Conservation (phyloP, 1,140 invertebrate species). For the Drosophila sp. region DNA sequence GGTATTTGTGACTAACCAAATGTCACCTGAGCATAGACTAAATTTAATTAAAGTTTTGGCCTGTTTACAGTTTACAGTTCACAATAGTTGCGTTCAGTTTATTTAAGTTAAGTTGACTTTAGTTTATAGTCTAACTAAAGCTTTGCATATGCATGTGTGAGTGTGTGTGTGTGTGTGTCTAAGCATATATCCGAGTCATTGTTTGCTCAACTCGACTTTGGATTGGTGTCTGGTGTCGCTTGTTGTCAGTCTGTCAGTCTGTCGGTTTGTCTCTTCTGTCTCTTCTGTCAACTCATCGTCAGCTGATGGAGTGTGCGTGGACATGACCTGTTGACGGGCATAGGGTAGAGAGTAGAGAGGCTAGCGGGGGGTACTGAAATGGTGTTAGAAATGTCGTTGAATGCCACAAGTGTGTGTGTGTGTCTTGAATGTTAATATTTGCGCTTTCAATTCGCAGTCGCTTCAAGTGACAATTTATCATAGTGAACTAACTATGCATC, state of each 20-base stretch:
- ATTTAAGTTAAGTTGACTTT: not conserved
- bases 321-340: slow-evolving; percentile 43
- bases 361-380: not conserved
- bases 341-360: not conserved
- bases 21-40: slow-evolving; percentile 11
- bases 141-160: slow-evolving; percentile 2
- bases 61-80: slow-evolving; percentile 30
- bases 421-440: slow-evolving; percentile 79
- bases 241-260: not conserved
- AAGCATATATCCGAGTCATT: slow-evolving; percentile 22
- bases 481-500: slow-evolving; percentile 19
- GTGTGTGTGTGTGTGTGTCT: not conserved
- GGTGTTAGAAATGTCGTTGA: slow-evolving; percentile 11
- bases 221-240: slow-evolving; percentile 2
- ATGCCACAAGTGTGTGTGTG: slow-evolving; percentile 70
- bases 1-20: slow-evolving; percentile 10
- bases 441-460: slow-evolving; percentile 71
- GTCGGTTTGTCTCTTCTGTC: not conserved
- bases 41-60: slow-evolving; percentile 41
- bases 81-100: slow-evolving; percentile 26
- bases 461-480: slow-evolving; percentile 56
- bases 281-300: slow-evolving; percentile 19
- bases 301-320: slow-evolving; percentile 41
- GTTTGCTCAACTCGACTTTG: slow-evolving; percentile 22
- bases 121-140: slow-evolving; percentile 4